A percentile compares a stretch with the other conserved stretches of the same genome.
These are phyloP conservation scores for Microctonus hyperodae DNA, from an alignment of 2,888 invertebrate genomes.

Conservation along the genomic window DNA sequence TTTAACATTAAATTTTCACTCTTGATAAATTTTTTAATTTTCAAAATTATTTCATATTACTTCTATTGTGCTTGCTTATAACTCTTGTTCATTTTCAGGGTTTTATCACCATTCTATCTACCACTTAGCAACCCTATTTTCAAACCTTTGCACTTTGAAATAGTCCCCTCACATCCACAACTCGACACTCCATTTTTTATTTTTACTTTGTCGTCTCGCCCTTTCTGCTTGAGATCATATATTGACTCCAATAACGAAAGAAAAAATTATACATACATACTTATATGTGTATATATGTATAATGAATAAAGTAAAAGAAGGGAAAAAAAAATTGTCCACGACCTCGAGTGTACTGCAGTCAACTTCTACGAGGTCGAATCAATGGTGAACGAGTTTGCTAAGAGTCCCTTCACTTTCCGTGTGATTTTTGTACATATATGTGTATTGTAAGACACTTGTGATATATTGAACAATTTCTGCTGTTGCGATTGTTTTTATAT, in stretches of 20 bases:
- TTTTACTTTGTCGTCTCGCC: background rate
- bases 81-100: too few species aligned
- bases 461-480: constrained; percentile 13
- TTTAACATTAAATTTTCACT: background rate
- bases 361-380: constrained; percentile 40
- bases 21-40: background rate
- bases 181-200: background rate
- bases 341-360: constrained; percentile 37
- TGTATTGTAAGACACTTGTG: constrained; percentile 29
- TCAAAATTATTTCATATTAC: too few species aligned
- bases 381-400: constrained; percentile 39
- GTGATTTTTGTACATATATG: constrained; percentile 21
- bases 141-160: background rate
- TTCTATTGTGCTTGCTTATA: too few species aligned
- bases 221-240: background rate
- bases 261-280: background rate
- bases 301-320: constrained; percentile 25
- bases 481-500: constrained; percentile 1
- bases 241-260: background rate
- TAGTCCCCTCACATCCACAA: background rate
- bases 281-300: background rate
- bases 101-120: too few species aligned
- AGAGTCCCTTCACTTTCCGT: constrained; percentile 43
- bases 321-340: constrained; percentile 25
- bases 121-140: background rate